Evolutionary conservation across 2,797 vertebrate genomes (phyloP).

Genomic region (Scarus forsteni): DNA sequence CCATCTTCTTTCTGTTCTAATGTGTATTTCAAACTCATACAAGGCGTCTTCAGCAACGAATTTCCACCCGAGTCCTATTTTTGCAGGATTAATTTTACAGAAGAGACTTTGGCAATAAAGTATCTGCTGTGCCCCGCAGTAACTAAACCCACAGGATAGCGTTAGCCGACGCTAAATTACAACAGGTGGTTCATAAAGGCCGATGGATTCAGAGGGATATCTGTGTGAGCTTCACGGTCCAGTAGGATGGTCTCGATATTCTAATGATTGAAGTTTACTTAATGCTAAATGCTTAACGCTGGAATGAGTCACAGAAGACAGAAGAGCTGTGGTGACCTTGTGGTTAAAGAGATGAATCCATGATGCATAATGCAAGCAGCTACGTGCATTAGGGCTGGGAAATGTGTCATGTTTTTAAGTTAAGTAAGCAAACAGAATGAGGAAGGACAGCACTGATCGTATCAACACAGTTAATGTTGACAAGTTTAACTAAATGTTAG

Average conservation of each 20-base stretch:
- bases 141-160: background rate
- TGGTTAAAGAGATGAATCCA: too few relatives aligned
- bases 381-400: too few relatives aligned
- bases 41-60: background rate
- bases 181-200: conserved; percentile 2
- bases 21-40: background rate
- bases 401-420: too few relatives aligned
- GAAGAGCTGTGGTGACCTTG: too few relatives aligned
- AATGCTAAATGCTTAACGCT: background rate
- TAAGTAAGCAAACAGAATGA: too few relatives aligned
- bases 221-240: background rate
- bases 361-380: too few relatives aligned
- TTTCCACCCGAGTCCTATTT: background rate
- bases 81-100: background rate
- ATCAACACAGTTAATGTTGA: too few relatives aligned
- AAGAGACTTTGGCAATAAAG: background rate
- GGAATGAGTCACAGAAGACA: background rate
- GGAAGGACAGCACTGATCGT: too few relatives aligned
- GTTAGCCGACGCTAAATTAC: background rate
- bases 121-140: background rate
- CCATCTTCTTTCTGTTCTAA: background rate
- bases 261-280: background rate
- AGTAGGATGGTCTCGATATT: background rate
- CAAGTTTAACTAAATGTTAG: too few relatives aligned
- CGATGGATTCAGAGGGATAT: background rate